phyloP scores from a whole-genome alignment of 2,888 invertebrate species.

The Beris chalybata region DNA sequence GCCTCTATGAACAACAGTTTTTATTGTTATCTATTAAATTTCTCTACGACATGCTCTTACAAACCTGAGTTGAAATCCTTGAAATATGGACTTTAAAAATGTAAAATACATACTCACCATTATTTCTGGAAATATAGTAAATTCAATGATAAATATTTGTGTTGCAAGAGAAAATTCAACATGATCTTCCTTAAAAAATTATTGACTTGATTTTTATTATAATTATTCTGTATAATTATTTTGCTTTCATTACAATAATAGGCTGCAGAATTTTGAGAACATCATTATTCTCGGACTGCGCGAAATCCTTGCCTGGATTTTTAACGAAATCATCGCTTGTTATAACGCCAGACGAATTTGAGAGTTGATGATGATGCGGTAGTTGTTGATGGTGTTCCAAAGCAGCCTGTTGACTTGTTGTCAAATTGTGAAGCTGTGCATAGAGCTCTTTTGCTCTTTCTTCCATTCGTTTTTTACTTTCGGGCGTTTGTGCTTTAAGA shows the following conservation, averaged over 20 bases:
- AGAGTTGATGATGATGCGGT: constrained; percentile 13
- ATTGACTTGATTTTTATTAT: constrained; percentile 20
- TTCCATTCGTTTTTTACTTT: constrained; percentile 46
- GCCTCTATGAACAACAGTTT: too few species aligned
- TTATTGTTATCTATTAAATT: too few species aligned
- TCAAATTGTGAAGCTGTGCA: constrained; percentile 46
- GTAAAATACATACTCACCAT: too few species aligned
- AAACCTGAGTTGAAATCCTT: too few species aligned
- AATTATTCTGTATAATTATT: constrained; percentile 44
- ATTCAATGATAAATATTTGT: too few species aligned
- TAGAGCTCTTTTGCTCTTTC: constrained; percentile 49
- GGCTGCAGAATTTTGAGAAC: constrained; percentile 57
- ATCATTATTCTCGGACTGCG: constrained; percentile 53
- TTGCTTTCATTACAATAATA: constrained; percentile 57
- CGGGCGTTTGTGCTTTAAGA: constrained; percentile 50
- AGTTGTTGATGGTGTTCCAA: constrained; percentile 26
- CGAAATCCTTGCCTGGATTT: constrained; percentile 47
- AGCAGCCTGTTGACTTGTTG: constrained; percentile 35
- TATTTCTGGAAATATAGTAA: too few species aligned
- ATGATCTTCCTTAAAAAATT: constrained; percentile 26
- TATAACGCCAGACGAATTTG: constrained; percentile 12
- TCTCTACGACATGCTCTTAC: too few species aligned
- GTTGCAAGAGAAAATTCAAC: too few species aligned
- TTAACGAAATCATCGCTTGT: constrained; percentile 42
- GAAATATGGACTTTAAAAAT: too few species aligned